phyloP scores from a whole-genome alignment of 2,888 invertebrate species.

The Latrodectus hesperus region DNA sequence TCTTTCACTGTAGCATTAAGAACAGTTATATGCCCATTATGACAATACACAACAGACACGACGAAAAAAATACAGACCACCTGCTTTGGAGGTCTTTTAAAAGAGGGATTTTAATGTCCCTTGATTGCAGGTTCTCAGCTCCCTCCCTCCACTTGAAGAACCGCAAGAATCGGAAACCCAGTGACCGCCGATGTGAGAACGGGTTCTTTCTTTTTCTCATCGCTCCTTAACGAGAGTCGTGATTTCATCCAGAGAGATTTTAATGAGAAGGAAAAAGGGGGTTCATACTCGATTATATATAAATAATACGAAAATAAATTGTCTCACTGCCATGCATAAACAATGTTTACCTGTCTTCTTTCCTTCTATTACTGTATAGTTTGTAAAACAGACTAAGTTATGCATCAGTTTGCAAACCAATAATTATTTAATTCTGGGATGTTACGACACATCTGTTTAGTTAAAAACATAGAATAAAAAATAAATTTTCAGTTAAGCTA shows the following conservation, averaged over 20 bases:
- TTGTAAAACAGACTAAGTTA: too few relatives aligned
- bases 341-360: too few relatives aligned
- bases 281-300: not conserved
- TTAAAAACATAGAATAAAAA: too few relatives aligned
- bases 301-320: not conserved
- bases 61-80: not conserved
- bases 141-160: not conserved
- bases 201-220: not conserved
- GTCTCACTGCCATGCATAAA: too few relatives aligned
- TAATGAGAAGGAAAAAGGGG: not conserved
- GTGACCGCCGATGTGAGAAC: not conserved
- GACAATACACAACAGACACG: not conserved
- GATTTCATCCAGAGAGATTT: not conserved
- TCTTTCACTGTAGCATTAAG: not conserved
- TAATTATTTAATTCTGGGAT: too few relatives aligned
- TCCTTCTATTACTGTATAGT: too few relatives aligned
- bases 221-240: not conserved
- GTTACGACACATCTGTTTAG: too few relatives aligned
- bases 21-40: not conserved
- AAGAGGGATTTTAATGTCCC: slow-evolving; percentile 2
- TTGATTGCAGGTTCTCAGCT: not conserved
- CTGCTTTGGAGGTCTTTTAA: not conserved
- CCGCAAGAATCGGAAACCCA: not conserved
- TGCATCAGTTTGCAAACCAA: too few relatives aligned
- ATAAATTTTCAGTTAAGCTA: too few relatives aligned